A percentile compares a stretch with the other conserved stretches of the same genome.
These are phyloP conservation scores for Pyralis farinalis DNA, from an alignment of 2,888 invertebrate species.

Conservation along the genomic window DNA sequence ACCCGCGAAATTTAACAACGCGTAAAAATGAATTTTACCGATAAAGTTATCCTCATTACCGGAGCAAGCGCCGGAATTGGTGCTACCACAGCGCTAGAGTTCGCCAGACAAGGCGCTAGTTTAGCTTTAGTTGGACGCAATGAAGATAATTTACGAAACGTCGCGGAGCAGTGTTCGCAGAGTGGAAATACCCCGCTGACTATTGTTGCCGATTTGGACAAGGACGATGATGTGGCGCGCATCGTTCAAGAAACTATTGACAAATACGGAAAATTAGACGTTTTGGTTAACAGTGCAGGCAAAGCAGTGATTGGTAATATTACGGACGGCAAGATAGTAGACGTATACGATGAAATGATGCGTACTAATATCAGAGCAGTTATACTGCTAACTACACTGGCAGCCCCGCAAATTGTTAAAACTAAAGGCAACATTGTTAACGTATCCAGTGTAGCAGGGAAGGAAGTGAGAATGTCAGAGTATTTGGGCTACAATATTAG, in stretches of 20 bases:
- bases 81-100: constrained; percentile 23
- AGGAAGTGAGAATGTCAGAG: constrained; percentile 80
- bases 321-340: constrained; percentile 15
- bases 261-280: constrained; percentile 33
- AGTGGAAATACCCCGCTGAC: constrained; percentile 22
- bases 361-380: constrained; percentile 28
- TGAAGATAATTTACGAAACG: constrained; percentile 21
- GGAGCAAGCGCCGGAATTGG: constrained; percentile 33
- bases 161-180: constrained; percentile 21
- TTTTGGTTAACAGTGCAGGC: constrained; percentile 40
- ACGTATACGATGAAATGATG: constrained; percentile 29
- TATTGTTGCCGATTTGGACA: constrained; percentile 32
- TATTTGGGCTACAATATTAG: constrained; percentile 41
- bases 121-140: constrained; percentile 31
- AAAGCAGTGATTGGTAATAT: constrained; percentile 18
- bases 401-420: constrained; percentile 28
- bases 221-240: constrained; percentile 26
- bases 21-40: constrained; percentile 23
- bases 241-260: constrained; percentile 28
- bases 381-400: constrained; percentile 24
- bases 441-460: constrained; percentile 26
- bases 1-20: too few relatives aligned
- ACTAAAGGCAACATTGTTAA: constrained; percentile 38
- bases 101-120: constrained; percentile 25
- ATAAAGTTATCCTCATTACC: constrained; percentile 28